Evolutionary conservation across 2,888 invertebrate genomes (phyloP).

Genomic region (Slavum lentiscoides): DNA sequence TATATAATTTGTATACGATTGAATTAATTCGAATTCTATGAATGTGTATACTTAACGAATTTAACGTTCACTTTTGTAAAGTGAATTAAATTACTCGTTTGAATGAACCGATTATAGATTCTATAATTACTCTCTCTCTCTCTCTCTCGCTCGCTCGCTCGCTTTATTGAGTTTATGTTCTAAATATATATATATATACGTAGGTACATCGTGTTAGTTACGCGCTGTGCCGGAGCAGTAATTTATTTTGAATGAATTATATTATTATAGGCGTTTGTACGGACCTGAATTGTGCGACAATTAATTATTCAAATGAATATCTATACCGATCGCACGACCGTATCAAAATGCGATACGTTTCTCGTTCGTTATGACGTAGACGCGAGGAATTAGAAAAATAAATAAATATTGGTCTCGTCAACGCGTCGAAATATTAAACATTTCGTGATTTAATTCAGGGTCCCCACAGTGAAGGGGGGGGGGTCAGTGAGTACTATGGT

Average conservation of each 20-base stretch:
- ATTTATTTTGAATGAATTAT: conserved; percentile 1
- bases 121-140: conserved; percentile 12
- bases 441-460: no score
- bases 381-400: no score
- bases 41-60: not conserved
- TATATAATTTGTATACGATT: no score
- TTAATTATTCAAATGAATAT: not conserved
- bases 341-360: no score
- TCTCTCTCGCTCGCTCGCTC: no score
- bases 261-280: not conserved
- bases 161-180: not conserved
- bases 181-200: no score
- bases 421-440: no score
- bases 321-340: no score
- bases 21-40: not conserved
- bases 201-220: not conserved
- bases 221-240: not conserved
- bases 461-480: no score
- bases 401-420: no score
- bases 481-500: no score
- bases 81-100: conserved; percentile 23
- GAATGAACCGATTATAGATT: conserved; percentile 13
- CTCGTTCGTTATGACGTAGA: no score
- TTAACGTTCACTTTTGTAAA: not conserved
- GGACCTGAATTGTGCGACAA: not conserved